Evolutionary conservation across 2,888 invertebrate genomes (phyloP).

Genomic region (Thymelicus sylvestris): DNA sequence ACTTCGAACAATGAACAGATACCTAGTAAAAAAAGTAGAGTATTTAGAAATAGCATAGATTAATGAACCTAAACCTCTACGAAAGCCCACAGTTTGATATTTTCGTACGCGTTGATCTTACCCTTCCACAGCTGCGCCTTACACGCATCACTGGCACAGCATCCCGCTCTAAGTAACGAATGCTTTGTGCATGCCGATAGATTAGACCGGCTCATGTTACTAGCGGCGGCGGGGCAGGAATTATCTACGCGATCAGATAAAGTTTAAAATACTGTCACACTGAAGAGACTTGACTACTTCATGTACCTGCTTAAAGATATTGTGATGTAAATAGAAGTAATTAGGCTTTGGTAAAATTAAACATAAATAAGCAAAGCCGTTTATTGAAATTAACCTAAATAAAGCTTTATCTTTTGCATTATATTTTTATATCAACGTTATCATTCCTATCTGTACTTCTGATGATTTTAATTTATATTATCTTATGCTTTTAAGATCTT

Average conservation of each 20-base stretch:
- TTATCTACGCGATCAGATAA: background rate
- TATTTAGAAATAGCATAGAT: background rate
- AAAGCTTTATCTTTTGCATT: too few species aligned
- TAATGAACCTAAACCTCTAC: conserved; percentile 29
- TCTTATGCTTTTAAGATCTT: too few species aligned
- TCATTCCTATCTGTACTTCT: too few species aligned
- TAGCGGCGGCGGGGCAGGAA: conserved; percentile 43
- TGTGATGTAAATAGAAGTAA: too few species aligned
- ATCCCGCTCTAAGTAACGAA: conserved; percentile 72
- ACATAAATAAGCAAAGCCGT: too few species aligned
- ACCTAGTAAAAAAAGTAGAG: background rate
- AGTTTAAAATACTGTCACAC: too few species aligned
- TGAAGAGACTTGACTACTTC: too few species aligned
- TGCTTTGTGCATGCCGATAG: conserved; percentile 82
- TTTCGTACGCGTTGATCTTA: conserved; percentile 37
- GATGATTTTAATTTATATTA: too few species aligned
- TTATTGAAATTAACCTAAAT: too few species aligned
- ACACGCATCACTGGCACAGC: conserved; percentile 78
- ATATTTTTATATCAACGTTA: too few species aligned
- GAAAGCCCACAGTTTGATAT: conserved; percentile 31
- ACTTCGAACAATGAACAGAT: background rate
- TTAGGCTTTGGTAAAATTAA: too few species aligned
- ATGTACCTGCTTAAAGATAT: too few species aligned
- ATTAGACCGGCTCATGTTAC: conserved; percentile 54
- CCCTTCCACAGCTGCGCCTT: conserved; percentile 73